These are phyloP conservation scores for Sphaerophoria taeniata DNA, from an alignment of 2,888 invertebrate species.

Conservation along the genomic window DNA sequence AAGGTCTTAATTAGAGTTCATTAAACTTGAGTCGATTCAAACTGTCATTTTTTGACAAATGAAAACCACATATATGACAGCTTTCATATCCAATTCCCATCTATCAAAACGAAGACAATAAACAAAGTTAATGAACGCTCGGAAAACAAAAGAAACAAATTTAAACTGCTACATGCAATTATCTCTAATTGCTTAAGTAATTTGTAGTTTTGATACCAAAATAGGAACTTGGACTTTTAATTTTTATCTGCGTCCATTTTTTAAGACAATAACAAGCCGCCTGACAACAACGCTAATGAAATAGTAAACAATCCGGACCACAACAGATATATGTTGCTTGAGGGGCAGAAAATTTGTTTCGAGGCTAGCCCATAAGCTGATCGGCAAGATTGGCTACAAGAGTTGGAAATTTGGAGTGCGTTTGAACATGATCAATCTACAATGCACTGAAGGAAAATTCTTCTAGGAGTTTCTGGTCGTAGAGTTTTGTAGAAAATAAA, in stretches of 20 bases:
- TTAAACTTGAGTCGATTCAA: not conserved
- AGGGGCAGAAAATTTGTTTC: not conserved
- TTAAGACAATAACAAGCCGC: not conserved
- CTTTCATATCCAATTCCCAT: too few species aligned
- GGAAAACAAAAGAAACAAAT: conserved; percentile 15
- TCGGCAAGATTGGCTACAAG: conserved; percentile 17
- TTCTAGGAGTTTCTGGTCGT: too few species aligned
- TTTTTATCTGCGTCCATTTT: conserved; percentile 24
- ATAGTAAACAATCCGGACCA: conserved; percentile 14
- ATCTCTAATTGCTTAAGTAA: conserved; percentile 49
- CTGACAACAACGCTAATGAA: conserved; percentile 34
- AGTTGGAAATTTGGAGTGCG: conserved; percentile 41
- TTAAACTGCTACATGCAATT: conserved; percentile 44
- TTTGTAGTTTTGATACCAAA: conserved; percentile 40
- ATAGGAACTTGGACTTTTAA: conserved; percentile 1
- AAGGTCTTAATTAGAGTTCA: not conserved
- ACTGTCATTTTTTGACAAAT: not conserved
- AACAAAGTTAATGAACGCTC: conserved; percentile 8
- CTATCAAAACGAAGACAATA: not conserved
- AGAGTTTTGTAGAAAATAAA: too few species aligned
- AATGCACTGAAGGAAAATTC: conserved; percentile 1
- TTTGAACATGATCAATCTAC: not conserved
- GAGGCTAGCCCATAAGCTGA: conserved; percentile 16
- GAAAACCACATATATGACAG: not conserved
- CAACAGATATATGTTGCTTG: not conserved